A percentile compares a stretch with the other conserved stretches of the same genome.
These are phyloP conservation scores for Danio kyathit DNA, from an alignment of 2,797 vertebrate species.

Conservation along the genomic window DNA sequence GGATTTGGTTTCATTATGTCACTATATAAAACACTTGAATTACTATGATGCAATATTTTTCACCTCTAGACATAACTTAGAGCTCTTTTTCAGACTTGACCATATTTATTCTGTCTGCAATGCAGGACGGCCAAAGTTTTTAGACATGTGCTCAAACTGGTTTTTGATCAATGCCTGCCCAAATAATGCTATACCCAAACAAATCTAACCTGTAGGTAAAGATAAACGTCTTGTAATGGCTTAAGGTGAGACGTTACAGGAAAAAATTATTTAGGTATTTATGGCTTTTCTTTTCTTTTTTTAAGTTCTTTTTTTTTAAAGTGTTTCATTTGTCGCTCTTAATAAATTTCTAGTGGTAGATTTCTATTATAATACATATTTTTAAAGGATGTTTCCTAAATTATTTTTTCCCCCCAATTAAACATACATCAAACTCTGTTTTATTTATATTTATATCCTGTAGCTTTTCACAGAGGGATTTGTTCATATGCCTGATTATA, in stretches of 20 bases:
- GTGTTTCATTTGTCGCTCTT: too few relatives aligned
- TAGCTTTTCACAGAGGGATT: too few relatives aligned
- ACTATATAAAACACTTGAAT: slow-evolving; percentile 65
- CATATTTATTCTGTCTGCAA: slow-evolving; percentile 57
- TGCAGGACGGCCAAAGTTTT: slow-evolving; percentile 46
- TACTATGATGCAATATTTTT: slow-evolving; percentile 61
- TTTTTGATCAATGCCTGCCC: slow-evolving; percentile 14
- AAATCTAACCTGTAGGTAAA: slow-evolving; percentile 30
- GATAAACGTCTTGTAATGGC: neutral
- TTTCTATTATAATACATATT: too few relatives aligned
- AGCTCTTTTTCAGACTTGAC: slow-evolving; percentile 43
- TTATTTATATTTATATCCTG: too few relatives aligned
- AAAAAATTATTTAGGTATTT: too few relatives aligned
- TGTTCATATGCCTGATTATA: too few relatives aligned
- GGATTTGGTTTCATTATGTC: slow-evolving; percentile 69
- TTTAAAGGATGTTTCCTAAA: too few relatives aligned
- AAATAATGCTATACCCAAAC: slow-evolving; percentile 1
- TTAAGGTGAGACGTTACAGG: neutral
- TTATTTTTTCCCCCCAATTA: too few relatives aligned
- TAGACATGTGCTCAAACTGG: slow-evolving; percentile 28
- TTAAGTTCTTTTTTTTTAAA: too few relatives aligned
- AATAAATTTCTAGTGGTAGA: too few relatives aligned
- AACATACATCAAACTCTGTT: too few relatives aligned
- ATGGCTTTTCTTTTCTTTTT: too few relatives aligned
- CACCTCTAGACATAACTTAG: slow-evolving; percentile 51